phyloP scores from a whole-genome alignment of 2,888 invertebrate genomes.

The Punctoribates punctum region DNA sequence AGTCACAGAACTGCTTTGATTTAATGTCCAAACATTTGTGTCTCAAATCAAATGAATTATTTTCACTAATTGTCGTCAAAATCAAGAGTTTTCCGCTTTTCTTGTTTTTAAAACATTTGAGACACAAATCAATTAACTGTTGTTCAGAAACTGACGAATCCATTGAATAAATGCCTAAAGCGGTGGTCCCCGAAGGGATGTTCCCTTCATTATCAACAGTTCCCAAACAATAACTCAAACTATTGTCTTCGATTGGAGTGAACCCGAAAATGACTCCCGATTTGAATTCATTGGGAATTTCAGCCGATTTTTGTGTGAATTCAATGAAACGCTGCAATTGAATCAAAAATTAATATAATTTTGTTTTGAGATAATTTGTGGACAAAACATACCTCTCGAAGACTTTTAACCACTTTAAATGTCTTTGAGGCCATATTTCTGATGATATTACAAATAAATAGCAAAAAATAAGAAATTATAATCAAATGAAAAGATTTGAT shows the following conservation, averaged over 20 bases:
- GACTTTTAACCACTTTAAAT: slow-evolving; percentile 29
- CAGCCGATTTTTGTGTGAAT: background rate
- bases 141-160: background rate
- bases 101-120: slow-evolving; percentile 22
- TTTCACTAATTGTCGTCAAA: background rate
- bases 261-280: slow-evolving; percentile 39
- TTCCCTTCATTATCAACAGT: slow-evolving; percentile 27
- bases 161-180: slow-evolving; percentile 23
- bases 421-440: slow-evolving; percentile 37
- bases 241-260: slow-evolving; percentile 6
- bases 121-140: slow-evolving; percentile 34
- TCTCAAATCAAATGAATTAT: background rate
- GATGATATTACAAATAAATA: no score
- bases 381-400: slow-evolving; percentile 29
- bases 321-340: slow-evolving; percentile 27
- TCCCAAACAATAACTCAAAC: slow-evolving; percentile 36
- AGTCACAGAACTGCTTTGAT: slow-evolving; percentile 31
- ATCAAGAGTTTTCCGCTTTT: slow-evolving; percentile 39
- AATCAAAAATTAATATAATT: background rate
- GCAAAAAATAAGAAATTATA: no score
- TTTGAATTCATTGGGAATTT: background rate
- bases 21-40: slow-evolving; percentile 33
- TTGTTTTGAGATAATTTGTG: background rate
- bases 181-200: slow-evolving; percentile 13
- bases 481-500: no score